Base-by-base conservation (phyloP, 2,888 invertebrate genomes). In the Rhabditophanes sp. region DNA sequence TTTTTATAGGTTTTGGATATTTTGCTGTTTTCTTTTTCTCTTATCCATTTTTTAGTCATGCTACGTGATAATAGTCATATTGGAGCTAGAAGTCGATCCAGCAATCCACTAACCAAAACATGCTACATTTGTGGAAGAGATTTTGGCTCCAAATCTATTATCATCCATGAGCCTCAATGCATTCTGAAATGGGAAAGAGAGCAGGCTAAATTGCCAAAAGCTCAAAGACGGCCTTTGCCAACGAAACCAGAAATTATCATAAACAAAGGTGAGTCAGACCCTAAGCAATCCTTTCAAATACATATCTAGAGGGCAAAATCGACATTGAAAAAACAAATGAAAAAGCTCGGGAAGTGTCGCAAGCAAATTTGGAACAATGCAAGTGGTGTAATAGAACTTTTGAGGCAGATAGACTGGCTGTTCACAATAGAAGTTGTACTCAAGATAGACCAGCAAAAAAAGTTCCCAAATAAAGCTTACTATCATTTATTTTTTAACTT, bases 121-220 rank as follows among this genome's bases (percentile, higher is more conserved):
- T 78, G 78, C 55, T 74, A 75, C 61, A 73, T 76, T 47, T 78
- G 78, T 53, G 75, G 76, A 2, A 68, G 75, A 29, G 74, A 74
- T 53, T 78, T 76, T 54, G 76, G 76, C 19, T 70, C 72, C 2
- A 71, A 72, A 50, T 76, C 75, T 28, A 59, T 56, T 15, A 44
- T 68, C 33, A 75, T 76, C 41, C 78, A 78, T 61, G 76, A 77
- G 55, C 75, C 76, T 2, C 75, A 76, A 54, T 78, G 78, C 54
- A 57, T 76, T 35, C 72, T 74, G 50, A 76, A 75, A 50, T 75
- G 75, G 75, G 70, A 74, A 22, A 53, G 65, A 2, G 73, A 75
- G 50, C 76, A 76, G 56, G 69, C 73, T 24, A 69, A 72, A 42
- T 61, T 76, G 31, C 75, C 75, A 1, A 63, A 67, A 5, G 62